A percentile compares a stretch with the other conserved stretches of the same genome.
These are phyloP conservation scores for Ianthella basta DNA, from an alignment of 37 sponge, comb jelly and placozoan genomes.

Conservation along the genomic window DNA sequence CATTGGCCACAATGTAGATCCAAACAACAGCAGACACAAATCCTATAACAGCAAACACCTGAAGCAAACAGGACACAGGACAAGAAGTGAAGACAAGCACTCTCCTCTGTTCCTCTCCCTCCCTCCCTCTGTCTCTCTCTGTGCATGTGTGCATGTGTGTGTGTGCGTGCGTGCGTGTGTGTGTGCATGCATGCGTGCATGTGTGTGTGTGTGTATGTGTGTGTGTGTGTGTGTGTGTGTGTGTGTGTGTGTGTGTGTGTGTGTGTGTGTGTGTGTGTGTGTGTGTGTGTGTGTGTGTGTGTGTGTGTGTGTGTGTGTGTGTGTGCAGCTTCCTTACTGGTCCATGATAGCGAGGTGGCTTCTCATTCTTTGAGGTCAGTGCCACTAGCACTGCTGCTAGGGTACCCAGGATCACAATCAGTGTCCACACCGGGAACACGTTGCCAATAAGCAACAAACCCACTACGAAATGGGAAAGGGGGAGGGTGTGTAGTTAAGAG, in stretches of 20 bases:
- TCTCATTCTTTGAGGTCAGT: conserved; percentile 60
- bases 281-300: conserved; percentile 13
- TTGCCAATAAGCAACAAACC: conserved; percentile 53
- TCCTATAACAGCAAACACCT: conserved; percentile 92
- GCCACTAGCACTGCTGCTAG: conserved; percentile 76
- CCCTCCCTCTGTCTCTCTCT: no score
- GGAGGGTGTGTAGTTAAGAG: no score
- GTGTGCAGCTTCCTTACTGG: neutral
- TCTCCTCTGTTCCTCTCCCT: no score
- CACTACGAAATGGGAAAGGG: conserved; percentile 34
- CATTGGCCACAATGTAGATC: conserved; percentile 96
- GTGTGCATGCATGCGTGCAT: neutral
- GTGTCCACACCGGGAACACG: conserved; percentile 71
- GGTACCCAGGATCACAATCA: conserved; percentile 49
- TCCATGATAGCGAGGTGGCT: conserved; percentile 81
- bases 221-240: neutral
- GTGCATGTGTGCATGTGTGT: no score
- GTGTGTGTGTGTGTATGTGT: neutral
- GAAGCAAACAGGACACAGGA: neutral
- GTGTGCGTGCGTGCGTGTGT: no score
- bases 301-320: neutral
- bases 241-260: neutral
- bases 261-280: conserved; percentile 8
- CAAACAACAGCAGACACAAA: conserved; percentile 89
- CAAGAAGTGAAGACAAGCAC: no score